phyloP scores from a whole-genome alignment of 2,888 invertebrate genomes.

The Luperina testacea region DNA sequence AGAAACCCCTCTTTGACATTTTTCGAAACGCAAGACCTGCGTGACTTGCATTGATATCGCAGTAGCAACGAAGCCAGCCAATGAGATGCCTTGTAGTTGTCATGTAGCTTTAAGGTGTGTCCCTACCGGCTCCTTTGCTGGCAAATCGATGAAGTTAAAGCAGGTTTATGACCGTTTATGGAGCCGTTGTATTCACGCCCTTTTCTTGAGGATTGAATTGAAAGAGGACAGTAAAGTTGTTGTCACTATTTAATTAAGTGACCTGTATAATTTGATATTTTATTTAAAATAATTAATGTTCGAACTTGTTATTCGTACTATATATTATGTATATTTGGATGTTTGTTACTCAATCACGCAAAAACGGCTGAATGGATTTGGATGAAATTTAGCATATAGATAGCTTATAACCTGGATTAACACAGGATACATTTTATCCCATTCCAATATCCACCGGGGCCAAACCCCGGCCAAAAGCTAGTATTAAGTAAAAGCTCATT shows the following conservation, averaged over 20 bases:
- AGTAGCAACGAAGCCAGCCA: slow-evolving; percentile 15
- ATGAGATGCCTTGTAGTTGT: slow-evolving; percentile 24
- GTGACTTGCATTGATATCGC: slow-evolving; percentile 26
- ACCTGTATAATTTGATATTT: background rate
- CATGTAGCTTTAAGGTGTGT: slow-evolving; percentile 50
- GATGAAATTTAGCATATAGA: background rate
- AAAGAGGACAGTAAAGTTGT: background rate
- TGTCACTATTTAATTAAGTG: background rate
- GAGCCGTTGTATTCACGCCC: slow-evolving; percentile 49
- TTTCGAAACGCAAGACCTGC: slow-evolving; percentile 21
- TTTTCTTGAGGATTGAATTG: slow-evolving; percentile 16
- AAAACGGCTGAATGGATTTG: background rate
- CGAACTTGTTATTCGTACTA: background rate
- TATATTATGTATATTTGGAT: background rate
- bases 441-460: background rate
- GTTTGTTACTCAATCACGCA: background rate
- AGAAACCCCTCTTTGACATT: slow-evolving; percentile 3
- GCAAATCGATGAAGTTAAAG: slow-evolving; percentile 53
- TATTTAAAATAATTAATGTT: background rate
- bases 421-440: background rate
- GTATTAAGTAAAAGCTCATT: background rate
- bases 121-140: slow-evolving; percentile 27
- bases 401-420: background rate
- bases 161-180: slow-evolving; percentile 14
- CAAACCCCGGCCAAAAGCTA: background rate